Conservation (phyloP, 2,888 invertebrate species). For the Acrocera orbiculus region DNA sequence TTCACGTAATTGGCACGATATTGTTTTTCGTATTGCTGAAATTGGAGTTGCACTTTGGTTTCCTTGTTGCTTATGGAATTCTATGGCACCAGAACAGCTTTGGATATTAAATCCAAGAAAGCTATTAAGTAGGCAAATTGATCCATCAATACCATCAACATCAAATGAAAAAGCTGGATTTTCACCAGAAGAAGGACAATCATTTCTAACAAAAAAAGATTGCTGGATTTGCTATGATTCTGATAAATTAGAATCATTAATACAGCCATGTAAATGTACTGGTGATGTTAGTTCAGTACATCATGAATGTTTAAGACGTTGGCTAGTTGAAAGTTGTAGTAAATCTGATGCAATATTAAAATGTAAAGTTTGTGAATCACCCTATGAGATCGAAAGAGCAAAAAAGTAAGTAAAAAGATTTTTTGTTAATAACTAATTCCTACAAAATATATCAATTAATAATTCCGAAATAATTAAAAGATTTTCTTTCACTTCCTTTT, state of each 20-base stretch:
- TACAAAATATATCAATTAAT: not conserved
- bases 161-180: conserved; percentile 26
- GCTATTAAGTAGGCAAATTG: conserved; percentile 51
- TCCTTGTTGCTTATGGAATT: conserved; percentile 91
- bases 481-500: no score
- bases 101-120: conserved; percentile 88
- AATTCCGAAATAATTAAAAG: no score
- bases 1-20: conserved; percentile 82
- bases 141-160: conserved; percentile 33
- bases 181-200: conserved; percentile 35
- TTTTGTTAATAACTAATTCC: not conserved
- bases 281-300: conserved; percentile 87
- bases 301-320: conserved; percentile 74
- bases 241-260: conserved; percentile 62
- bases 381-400: conserved; percentile 61
- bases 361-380: conserved; percentile 73
- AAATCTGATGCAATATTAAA: conserved; percentile 49
- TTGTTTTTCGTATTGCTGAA: conserved; percentile 79
- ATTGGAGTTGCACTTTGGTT: conserved; percentile 90
- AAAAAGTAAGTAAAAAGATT: conserved; percentile 37
- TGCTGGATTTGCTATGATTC: conserved; percentile 91
- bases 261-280: conserved; percentile 76
- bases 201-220: conserved; percentile 45
- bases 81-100: conserved; percentile 79
- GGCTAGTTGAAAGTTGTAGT: conserved; percentile 76